These are phyloP conservation scores for Acipenser transmontanus DNA, from an alignment of 2,797 vertebrate species.

Conservation along the genomic window DNA sequence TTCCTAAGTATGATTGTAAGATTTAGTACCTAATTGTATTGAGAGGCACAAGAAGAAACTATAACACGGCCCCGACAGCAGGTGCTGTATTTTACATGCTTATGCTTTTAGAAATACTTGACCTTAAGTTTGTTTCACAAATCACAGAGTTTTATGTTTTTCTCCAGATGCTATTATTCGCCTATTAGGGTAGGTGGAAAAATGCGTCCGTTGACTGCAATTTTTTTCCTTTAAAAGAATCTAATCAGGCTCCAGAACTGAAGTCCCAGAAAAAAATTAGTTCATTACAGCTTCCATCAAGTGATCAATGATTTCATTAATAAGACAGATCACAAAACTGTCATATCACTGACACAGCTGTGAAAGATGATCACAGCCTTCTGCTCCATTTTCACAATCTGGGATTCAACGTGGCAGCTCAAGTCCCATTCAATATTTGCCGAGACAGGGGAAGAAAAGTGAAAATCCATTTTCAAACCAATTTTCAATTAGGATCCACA, in stretches of 20 bases:
- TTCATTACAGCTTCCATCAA: conserved; percentile 96
- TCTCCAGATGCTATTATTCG: conserved; percentile 12
- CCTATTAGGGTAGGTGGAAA: conserved; percentile 16
- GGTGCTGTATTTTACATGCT: too few species aligned
- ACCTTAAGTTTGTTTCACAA: too few species aligned
- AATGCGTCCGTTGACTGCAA: conserved; percentile 6
- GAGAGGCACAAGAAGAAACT: too few species aligned
- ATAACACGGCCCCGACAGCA: too few species aligned
- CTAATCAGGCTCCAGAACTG: conserved; percentile 49
- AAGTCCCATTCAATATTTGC: conserved; percentile 79
- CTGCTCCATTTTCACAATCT: conserved; percentile 74
- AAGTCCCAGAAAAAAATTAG: conserved; percentile 55
- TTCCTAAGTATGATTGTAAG: too few species aligned
- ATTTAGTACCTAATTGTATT: too few species aligned
- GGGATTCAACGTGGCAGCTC: conserved; percentile 66
- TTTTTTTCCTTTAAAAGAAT: conserved; percentile 41
- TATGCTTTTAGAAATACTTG: too few species aligned
- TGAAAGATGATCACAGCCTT: conserved; percentile 87
- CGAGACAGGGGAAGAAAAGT: conserved; percentile 79
- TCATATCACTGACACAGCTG: conserved; percentile 81
- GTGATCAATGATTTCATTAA: conserved; percentile 99
- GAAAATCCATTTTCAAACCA: conserved; percentile 99
- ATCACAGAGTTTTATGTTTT: background rate
- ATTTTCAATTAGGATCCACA: conserved; percentile 99
- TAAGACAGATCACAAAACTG: conserved; percentile 95